phyloP scores from a whole-genome alignment of 2,113 vertebrate species.

The Paramisgurnus dabryanus region DNA sequence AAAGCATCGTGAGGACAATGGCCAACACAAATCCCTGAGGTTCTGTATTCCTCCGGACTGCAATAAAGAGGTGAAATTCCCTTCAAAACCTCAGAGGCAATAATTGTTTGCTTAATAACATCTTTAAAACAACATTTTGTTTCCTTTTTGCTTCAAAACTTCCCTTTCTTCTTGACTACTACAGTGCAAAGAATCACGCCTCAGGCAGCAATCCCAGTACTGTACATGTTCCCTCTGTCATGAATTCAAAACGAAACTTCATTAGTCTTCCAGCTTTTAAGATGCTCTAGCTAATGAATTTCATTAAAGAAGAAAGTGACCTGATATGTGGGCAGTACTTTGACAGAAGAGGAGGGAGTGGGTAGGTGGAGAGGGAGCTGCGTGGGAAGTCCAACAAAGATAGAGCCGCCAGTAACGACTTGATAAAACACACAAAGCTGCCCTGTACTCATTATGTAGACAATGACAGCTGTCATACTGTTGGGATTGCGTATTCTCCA shows the following conservation, averaged over 20 bases:
- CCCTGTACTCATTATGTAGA: constrained; percentile 23
- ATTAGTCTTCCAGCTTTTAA: constrained; percentile 51
- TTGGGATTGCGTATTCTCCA: background rate
- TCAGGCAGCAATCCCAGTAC: constrained; percentile 23
- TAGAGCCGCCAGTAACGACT: constrained; percentile 37
- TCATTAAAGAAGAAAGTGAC: constrained; percentile 53
- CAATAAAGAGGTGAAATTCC: constrained; percentile 31
- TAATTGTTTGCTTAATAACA: constrained; percentile 34
- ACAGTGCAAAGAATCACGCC: constrained; percentile 1
- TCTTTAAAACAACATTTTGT: constrained; percentile 23
- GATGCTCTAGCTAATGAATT: constrained; percentile 51
- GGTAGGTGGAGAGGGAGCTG: constrained; percentile 14
- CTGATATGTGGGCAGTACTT: constrained; percentile 33
- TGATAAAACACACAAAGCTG: constrained; percentile 39
- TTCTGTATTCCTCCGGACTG: background rate
- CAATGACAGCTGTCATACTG: constrained; percentile 36
- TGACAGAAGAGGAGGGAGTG: constrained; percentile 32
- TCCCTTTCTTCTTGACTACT: constrained; percentile 1
- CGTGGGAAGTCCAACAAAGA: constrained; percentile 43
- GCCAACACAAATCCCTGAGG: background rate
- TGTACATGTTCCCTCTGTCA: constrained; percentile 39
- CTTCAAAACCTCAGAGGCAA: constrained; percentile 8
- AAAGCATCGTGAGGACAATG: constrained; percentile 28
- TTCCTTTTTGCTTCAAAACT: background rate
- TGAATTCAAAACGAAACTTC: constrained; percentile 46